phyloP scores from a whole-genome alignment of 2,113 vertebrate genomes.

The Equus quagga region DNA sequence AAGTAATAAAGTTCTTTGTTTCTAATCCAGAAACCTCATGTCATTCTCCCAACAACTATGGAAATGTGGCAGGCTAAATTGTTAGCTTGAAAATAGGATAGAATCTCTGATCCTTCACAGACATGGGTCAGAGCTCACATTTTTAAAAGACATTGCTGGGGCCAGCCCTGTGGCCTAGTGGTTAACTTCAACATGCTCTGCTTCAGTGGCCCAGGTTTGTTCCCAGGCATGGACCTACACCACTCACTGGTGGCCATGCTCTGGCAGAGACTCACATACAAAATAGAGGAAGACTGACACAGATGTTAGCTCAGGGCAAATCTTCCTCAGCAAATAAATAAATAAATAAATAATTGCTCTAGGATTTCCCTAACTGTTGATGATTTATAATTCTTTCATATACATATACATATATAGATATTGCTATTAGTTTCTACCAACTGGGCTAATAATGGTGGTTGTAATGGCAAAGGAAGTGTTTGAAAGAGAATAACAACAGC shows the following conservation, averaged over 20 bases:
- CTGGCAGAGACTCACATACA: too few relatives aligned
- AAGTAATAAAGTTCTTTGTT: neutral
- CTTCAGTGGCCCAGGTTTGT: too few relatives aligned
- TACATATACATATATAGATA: neutral
- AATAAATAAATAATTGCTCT: too few relatives aligned
- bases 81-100: neutral
- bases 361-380: neutral
- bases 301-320: too few relatives aligned
- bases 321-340: too few relatives aligned
- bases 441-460: neutral
- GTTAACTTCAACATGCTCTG: too few relatives aligned
- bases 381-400: neutral
- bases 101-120: neutral
- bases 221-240: too few relatives aligned
- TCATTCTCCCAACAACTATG: neutral
- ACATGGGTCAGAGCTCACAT: neutral
- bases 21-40: neutral
- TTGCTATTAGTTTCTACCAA: neutral
- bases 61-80: neutral
- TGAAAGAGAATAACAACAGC: neutral
- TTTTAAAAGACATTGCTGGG: neutral
- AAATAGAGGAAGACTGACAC: too few relatives aligned
- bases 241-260: too few relatives aligned
- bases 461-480: neutral
- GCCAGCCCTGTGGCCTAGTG: too few relatives aligned